These are phyloP conservation scores for Calephelis nemesis DNA, from an alignment of 1,140 invertebrate genomes.

Conservation along the genomic window DNA sequence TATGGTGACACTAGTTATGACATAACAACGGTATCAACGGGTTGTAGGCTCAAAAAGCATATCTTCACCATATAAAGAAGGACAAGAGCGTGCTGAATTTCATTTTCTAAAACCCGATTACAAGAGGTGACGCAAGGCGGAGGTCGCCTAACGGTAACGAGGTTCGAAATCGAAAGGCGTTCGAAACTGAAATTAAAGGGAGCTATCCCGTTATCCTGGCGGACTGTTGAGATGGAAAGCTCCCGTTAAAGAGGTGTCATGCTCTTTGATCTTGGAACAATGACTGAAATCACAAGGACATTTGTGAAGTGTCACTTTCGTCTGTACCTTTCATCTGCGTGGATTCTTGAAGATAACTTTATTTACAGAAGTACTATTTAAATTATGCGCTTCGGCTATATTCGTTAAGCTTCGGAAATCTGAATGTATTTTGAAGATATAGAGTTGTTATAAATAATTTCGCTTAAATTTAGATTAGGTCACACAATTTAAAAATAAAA, in stretches of 20 bases:
- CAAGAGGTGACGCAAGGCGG: conserved; percentile 62
- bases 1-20: neutral
- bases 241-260: conserved; percentile 53
- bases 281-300: neutral
- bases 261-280: conserved; percentile 19
- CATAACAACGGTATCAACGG: conserved; percentile 40
- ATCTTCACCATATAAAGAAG: conserved; percentile 64
- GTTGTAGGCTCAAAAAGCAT: conserved; percentile 50
- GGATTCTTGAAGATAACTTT: too few relatives aligned
- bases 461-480: too few relatives aligned
- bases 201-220: conserved; percentile 69
- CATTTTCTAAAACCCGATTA: conserved; percentile 77
- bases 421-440: too few relatives aligned
- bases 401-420: too few relatives aligned
- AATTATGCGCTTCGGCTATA: too few relatives aligned
- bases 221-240: conserved; percentile 65
- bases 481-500: too few relatives aligned
- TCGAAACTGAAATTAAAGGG: conserved; percentile 74
- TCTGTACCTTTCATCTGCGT: too few relatives aligned
- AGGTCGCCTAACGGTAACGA: conserved; percentile 65
- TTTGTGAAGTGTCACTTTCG: too few relatives aligned
- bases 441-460: too few relatives aligned
- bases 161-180: conserved; percentile 71
- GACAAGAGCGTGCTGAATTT: conserved; percentile 68
- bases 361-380: too few relatives aligned